Percentiles rank a stretch among this genome's conserved stretches.
phyloP scores from a whole-genome alignment of 2,113 vertebrate species.

The Anguilla rostrata region DNA sequence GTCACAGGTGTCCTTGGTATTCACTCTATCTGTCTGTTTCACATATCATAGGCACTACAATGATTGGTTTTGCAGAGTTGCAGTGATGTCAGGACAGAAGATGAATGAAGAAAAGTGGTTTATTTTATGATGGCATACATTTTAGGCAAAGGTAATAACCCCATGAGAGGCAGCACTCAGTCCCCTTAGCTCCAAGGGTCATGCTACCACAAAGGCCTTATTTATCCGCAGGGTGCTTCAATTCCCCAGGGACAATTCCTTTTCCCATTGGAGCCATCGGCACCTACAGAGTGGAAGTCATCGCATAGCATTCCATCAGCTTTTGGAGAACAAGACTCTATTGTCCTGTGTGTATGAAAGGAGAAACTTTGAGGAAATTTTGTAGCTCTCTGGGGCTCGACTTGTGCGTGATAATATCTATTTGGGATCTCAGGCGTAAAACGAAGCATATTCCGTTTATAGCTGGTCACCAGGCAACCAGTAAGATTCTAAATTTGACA shows the following conservation, averaged over 20 bases:
- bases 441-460: neutral
- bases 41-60: neutral
- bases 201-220: neutral
- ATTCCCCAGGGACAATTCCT: neutral
- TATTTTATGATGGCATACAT: neutral
- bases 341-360: neutral
- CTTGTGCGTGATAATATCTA: neutral
- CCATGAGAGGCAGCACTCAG: neutral
- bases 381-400: neutral
- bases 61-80: neutral
- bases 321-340: neutral
- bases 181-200: neutral
- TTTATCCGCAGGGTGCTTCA: neutral
- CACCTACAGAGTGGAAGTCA: neutral
- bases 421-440: neutral
- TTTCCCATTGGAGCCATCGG: neutral
- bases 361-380: neutral
- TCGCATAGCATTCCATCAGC: neutral
- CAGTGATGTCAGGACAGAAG: neutral
- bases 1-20: neutral
- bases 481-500: slow-evolving; percentile 6
- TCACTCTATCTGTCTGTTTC: neutral
- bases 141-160: neutral
- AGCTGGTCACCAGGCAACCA: neutral
- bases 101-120: neutral